Percentiles rank a stretch among this genome's conserved stretches.
phyloP scores from a whole-genome alignment of 2,113 vertebrate genomes.

The Microcebus jonahi region DNA sequence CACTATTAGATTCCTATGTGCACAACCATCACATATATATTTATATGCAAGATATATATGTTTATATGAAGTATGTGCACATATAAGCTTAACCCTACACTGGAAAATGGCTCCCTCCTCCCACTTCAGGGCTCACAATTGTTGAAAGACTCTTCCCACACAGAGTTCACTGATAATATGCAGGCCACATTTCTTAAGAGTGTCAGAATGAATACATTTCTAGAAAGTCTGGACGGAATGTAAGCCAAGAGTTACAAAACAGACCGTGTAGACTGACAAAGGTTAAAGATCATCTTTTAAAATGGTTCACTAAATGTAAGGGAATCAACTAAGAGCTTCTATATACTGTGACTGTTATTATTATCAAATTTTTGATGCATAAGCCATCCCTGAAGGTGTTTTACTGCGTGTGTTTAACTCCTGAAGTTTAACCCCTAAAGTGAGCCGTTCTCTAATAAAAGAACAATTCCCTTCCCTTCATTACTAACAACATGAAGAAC shows the following conservation, averaged over 20 bases:
- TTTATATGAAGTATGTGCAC: background rate
- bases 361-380: background rate
- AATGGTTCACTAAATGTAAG: background rate
- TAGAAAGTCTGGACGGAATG: background rate
- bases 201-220: background rate
- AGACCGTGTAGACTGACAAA: background rate
- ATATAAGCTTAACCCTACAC: background rate
- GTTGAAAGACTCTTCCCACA: background rate
- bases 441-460: background rate
- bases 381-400: background rate
- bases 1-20: background rate
- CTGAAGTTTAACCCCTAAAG: background rate
- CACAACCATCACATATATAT: background rate
- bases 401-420: background rate
- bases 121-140: background rate
- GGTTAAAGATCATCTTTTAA: background rate
- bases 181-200: background rate
- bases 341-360: background rate
- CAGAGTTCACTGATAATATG: background rate
- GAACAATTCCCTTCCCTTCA: conserved; percentile 16
- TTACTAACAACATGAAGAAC: background rate
- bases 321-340: background rate
- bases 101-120: background rate
- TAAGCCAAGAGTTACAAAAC: background rate
- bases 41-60: background rate